These are phyloP conservation scores for Aphelenchoides avenae DNA, from an alignment of 1,140 invertebrate species.

Conservation along the genomic window DNA sequence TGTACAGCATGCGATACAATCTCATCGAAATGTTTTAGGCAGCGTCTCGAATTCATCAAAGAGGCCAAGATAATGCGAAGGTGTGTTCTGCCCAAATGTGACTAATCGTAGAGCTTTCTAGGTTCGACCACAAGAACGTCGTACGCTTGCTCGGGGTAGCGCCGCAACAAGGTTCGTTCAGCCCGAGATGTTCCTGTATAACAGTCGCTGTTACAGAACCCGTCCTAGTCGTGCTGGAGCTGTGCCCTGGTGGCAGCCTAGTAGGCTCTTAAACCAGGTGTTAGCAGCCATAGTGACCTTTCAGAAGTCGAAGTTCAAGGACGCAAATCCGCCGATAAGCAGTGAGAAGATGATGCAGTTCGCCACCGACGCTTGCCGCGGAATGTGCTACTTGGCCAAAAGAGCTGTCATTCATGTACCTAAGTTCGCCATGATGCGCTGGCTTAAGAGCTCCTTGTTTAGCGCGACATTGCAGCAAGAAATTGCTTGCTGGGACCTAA, in stretches of 20 bases:
- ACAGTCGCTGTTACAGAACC: no score
- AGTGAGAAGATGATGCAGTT: conserved; percentile 13
- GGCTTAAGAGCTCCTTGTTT: conserved; percentile 5
- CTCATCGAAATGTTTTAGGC: no score
- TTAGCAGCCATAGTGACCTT: no score
- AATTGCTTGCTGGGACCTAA: conserved; percentile 32
- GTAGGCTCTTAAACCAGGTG: background rate
- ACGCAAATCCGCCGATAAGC: background rate
- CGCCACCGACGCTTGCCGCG: conserved; percentile 82
- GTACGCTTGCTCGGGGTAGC: conserved; percentile 29
- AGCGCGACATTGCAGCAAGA: conserved; percentile 31
- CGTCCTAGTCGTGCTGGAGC: conserved; percentile 98
- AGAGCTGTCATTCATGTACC: conserved; percentile 83
- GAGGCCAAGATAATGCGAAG: conserved; percentile 91
- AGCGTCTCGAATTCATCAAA: conserved; percentile 79
- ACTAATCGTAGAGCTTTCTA: conserved; percentile 58
- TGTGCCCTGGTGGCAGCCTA: conserved; percentile 72
- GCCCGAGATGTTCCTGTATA: no score
- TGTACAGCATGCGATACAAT: no score
- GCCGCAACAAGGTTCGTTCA: conserved; percentile 29
- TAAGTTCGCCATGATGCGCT: conserved; percentile 77
- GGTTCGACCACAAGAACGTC: conserved; percentile 36
- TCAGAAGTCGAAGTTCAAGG: no score
- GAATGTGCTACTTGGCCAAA: conserved; percentile 89
- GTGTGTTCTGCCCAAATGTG: conserved; percentile 85